Evolutionary conservation across 92 coral and sea anemone species (phyloP).

Genomic region (Micromussa lordhowensis): DNA sequence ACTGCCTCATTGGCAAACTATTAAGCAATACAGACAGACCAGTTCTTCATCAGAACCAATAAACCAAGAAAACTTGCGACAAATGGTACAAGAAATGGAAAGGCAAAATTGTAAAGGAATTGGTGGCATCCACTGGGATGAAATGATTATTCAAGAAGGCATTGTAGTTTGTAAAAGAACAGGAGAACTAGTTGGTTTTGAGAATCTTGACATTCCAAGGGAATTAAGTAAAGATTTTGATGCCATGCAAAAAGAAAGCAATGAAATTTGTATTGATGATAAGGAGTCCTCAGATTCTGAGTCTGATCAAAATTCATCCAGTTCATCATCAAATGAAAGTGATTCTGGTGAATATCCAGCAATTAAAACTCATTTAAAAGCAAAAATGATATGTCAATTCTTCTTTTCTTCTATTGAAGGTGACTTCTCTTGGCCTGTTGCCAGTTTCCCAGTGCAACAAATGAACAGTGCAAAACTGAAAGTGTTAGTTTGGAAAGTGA

Average conservation of each 20-base stretch:
- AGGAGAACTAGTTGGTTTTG: too few relatives aligned
- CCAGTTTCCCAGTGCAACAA: not conserved
- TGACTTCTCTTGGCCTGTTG: constrained; percentile 37
- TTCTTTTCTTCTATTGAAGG: constrained; percentile 35
- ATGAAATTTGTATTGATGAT: not conserved
- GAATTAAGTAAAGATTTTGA: constrained; percentile 1
- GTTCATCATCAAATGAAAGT: not conserved
- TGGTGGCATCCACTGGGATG: too few relatives aligned
- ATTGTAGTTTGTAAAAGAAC: too few relatives aligned
- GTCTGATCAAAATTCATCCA: not conserved
- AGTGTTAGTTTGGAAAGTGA: constrained; percentile 3
- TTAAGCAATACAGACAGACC: too few relatives aligned
- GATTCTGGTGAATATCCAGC: not conserved
- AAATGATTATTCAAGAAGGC: too few relatives aligned
- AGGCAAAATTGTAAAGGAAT: too few relatives aligned
- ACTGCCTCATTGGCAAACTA: too few relatives aligned
- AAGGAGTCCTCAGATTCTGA: not conserved
- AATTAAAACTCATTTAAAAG: not conserved
- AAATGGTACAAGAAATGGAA: too few relatives aligned
- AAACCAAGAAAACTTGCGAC: too few relatives aligned
- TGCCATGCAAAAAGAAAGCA: not conserved
- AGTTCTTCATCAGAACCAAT: too few relatives aligned
- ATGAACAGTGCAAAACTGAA: constrained; percentile 25
- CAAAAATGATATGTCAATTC: constrained; percentile 37
- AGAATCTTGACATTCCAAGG: not conserved